Percentiles rank a stretch among this genome's conserved stretches.
Conservation (phyloP, 2,797 vertebrate species). For the Syndactyla subalaris region DNA sequence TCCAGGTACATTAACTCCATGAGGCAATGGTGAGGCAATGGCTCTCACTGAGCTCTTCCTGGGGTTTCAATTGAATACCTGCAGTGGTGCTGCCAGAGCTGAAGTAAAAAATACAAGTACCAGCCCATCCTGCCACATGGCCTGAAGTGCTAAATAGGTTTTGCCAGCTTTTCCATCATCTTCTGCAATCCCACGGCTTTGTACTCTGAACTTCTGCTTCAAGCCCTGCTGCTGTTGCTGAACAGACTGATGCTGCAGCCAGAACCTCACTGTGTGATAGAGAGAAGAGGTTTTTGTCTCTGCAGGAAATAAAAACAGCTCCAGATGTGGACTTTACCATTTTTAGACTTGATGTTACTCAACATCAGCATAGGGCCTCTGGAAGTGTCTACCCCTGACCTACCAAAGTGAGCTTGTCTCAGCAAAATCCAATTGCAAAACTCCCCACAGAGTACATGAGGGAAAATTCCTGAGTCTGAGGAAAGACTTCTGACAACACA, state of each 20-base stretch:
- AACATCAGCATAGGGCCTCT: background rate
- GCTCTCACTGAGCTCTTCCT: background rate
- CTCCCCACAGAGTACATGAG: background rate
- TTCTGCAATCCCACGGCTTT: background rate
- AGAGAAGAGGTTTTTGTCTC: background rate
- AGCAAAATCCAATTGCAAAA: conserved; percentile 31
- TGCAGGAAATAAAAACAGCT: background rate
- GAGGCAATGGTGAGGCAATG: background rate
- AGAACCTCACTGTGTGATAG: background rate
- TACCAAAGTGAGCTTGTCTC: background rate
- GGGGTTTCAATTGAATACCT: background rate
- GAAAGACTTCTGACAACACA: background rate
- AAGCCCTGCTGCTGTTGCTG: background rate
- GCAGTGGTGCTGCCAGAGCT: background rate
- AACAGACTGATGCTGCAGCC: background rate
- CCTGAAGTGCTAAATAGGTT: background rate
- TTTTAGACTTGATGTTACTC: background rate
- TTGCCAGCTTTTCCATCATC: background rate
- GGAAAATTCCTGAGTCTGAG: background rate
- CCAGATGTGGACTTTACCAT: background rate
- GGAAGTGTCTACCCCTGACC: background rate
- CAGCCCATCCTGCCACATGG: background rate
- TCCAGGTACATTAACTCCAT: background rate
- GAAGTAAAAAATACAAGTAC: background rate
- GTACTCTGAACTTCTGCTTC: background rate